Conservation (phyloP, 2,888 invertebrate genomes). For the Pseudeuparius sepicola region DNA sequence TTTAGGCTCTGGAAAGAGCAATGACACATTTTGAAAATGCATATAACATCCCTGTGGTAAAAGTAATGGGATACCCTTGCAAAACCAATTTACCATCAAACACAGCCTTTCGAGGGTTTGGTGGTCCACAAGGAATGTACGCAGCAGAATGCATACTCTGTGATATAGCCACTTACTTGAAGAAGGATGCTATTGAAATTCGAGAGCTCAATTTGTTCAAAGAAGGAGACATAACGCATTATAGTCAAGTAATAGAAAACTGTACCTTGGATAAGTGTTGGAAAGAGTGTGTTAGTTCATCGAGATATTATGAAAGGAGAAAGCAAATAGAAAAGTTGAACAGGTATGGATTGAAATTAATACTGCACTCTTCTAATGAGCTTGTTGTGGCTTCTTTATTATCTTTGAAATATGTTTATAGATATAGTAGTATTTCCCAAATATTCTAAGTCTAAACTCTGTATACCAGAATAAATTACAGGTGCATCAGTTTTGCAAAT, state of each 20-base stretch:
- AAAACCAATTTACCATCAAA: conserved; percentile 86
- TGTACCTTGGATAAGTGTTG: conserved; percentile 69
- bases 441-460: too few relatives aligned
- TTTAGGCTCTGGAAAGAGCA: conserved; percentile 70
- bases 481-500: conserved; percentile 39
- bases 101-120: conserved; percentile 89
- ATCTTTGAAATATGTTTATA: too few relatives aligned
- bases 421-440: too few relatives aligned
- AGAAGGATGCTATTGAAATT: conserved; percentile 54
- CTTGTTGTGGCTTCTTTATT: too few relatives aligned
- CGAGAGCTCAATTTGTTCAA: conserved; percentile 65
- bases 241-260: conserved; percentile 58
- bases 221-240: conserved; percentile 69
- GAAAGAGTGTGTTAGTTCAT: conserved; percentile 61
- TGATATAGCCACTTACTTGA: conserved; percentile 62
- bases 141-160: conserved; percentile 69
- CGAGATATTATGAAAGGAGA: conserved; percentile 51
- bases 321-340: conserved; percentile 58
- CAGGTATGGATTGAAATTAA: conserved; percentile 47
- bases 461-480: too few relatives aligned
- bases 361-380: too few relatives aligned
- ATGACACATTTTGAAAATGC: conserved; percentile 77
- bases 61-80: conserved; percentile 64
- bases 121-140: conserved; percentile 87
- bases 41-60: conserved; percentile 67